phyloP scores from a whole-genome alignment of 2,113 vertebrate genomes.

The Plectropomus leopardus region DNA sequence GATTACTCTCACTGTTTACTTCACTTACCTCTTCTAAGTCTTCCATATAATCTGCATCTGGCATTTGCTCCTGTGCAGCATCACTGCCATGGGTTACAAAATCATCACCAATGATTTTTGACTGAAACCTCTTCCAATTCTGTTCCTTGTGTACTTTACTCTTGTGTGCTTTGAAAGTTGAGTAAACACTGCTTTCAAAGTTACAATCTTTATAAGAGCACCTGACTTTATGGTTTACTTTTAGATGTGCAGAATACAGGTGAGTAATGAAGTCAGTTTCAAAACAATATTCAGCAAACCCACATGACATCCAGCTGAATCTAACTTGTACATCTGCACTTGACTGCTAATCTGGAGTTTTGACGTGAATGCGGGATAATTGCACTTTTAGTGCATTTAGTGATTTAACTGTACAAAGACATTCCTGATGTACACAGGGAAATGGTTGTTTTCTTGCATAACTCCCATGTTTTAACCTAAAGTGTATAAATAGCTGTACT shows the following conservation, averaged over 20 bases:
- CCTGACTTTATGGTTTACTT: constrained; percentile 10
- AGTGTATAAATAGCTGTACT: neutral
- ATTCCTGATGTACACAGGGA: constrained; percentile 11
- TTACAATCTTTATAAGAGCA: constrained; percentile 9
- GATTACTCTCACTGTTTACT: neutral
- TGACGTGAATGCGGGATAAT: neutral
- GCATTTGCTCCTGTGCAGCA: neutral
- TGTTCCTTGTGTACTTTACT: neutral
- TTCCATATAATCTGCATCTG: neutral
- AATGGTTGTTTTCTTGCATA: neutral
- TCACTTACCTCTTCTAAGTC: neutral
- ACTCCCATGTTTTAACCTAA: neutral
- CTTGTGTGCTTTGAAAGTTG: constrained; percentile 21
- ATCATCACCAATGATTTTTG: constrained; percentile 13
- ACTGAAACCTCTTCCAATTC: constrained; percentile 1
- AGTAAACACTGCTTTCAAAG: constrained; percentile 29
- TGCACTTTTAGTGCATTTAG: neutral
- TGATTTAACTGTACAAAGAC: constrained; percentile 12
- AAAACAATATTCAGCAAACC: neutral
- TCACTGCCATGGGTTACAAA: neutral
- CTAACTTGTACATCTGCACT: neutral
- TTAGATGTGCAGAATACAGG: neutral
- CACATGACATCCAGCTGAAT: neutral
- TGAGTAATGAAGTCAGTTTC: neutral
- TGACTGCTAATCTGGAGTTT: neutral